A percentile compares a stretch with the other conserved stretches of the same genome.
phyloP scores from a whole-genome alignment of 2,797 vertebrate genomes.

The Fratercula arctica region DNA sequence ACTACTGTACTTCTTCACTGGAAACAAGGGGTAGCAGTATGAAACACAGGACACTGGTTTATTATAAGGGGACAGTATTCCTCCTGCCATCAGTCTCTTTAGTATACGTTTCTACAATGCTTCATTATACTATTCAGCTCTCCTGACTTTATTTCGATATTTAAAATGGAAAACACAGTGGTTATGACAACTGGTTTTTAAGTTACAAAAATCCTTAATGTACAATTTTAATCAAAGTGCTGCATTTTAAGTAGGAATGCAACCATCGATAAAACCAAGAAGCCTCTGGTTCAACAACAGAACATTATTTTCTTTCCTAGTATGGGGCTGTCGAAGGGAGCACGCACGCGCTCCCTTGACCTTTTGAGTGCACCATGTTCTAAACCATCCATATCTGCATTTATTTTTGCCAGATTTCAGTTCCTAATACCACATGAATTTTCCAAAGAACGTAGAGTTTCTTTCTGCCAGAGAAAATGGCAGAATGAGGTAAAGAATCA shows the following conservation, averaged over 20 bases:
- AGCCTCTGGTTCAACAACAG: not conserved
- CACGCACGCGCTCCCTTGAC: not conserved
- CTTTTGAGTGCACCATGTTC: not conserved
- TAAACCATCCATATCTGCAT: not conserved
- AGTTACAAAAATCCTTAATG: not conserved
- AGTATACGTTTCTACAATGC: not conserved
- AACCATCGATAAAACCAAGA: not conserved
- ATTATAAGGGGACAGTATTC: not conserved
- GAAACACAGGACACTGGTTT: not conserved
- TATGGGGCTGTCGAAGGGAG: not conserved
- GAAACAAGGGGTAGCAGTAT: not conserved
- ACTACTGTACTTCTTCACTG: not conserved
- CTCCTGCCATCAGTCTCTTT: not conserved
- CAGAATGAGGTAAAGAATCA: not conserved
- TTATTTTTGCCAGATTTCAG: not conserved
- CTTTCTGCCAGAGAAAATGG: not conserved
- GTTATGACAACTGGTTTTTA: not conserved
- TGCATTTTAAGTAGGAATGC: not conserved
- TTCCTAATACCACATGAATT: not conserved
- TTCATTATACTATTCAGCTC: not conserved
- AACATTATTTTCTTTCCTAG: not conserved
- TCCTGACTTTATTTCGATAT: not conserved
- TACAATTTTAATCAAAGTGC: not conserved
- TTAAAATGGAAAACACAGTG: not conserved
- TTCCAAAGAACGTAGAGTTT: not conserved